Base-by-base conservation (phyloP, 1,140 invertebrate species). In the Ectropis grisescens region DNA sequence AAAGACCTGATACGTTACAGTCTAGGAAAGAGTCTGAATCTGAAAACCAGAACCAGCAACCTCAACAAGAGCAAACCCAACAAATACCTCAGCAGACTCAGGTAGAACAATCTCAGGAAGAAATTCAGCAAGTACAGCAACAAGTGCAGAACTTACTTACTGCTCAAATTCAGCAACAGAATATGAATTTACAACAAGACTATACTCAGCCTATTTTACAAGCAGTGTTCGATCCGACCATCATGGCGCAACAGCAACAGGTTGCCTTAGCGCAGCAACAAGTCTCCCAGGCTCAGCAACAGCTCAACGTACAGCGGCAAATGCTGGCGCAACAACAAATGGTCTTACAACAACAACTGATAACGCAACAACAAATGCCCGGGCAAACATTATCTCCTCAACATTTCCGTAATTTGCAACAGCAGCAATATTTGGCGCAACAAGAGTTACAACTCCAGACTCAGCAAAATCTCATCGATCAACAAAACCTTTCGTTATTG, bases 371-470 rank as follows among this genome's bases (percentile, higher is more conserved):
- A 43, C 79, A 75, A 41, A 71, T 74, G 42, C 83, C 83, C 11
- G 67, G 71, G 1, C 85, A 85, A 40, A 82, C 81, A 8, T 62
- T 84, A 12, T 81, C 76, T 13, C 69, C 78, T 9, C 84, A 85
- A 25, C 84, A 85, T 13, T 65, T 80, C 7, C 55, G 74, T 22
- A 79, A 75, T 26, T 49, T 78, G 14, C 80, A 84, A 31, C 83
- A 83, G 28, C 82, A 83, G 35, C 80, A 84, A 41, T 75, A 68
- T 44, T 47, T 83, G 16, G 67, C 72, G 0, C 82, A 84, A 33
- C 82, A 84, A 41, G 76, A 83, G 54, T 51, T 76, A 23, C 71
- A 82, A 38, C 33, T 74, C 6, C 80, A 71, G 36, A 61, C 62
- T 1, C 82, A 78, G 37, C 78, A 84, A 28, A 79, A 82, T 37